phyloP scores from a whole-genome alignment of 2,797 vertebrate genomes.

The Pipistrellus pygmaeus region DNA sequence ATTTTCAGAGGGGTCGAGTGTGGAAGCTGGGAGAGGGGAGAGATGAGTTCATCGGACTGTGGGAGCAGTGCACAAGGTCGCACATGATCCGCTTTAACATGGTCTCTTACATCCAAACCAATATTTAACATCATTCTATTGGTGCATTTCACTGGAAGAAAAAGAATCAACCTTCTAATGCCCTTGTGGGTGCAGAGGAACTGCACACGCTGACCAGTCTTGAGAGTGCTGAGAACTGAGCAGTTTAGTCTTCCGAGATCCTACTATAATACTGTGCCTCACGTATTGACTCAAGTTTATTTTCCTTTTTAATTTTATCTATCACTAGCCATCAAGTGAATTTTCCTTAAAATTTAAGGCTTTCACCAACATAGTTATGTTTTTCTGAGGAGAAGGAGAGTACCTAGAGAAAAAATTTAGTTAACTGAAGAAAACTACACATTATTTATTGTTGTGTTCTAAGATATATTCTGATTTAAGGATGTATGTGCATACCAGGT shows the following conservation, averaged over 20 bases:
- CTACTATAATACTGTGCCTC: not conserved
- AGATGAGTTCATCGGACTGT: not conserved
- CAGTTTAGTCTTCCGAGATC: not conserved
- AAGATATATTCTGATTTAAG: not conserved
- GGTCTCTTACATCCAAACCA: not conserved
- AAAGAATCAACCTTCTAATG: not conserved
- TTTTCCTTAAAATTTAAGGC: not conserved
- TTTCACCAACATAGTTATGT: not conserved
- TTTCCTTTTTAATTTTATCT: not conserved
- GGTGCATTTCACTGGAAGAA: not conserved
- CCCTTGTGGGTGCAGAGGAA: not conserved
- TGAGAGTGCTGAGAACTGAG: not conserved
- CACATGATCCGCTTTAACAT: not conserved
- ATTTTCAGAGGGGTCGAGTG: conserved; percentile 51
- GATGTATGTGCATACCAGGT: no score
- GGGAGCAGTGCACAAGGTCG: conserved; percentile 20
- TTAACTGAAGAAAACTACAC: not conserved
- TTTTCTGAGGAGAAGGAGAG: not conserved
- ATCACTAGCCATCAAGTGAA: not conserved
- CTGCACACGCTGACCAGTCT: no score
- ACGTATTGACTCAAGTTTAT: not conserved
- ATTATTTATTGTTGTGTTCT: not conserved
- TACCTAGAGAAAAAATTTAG: not conserved
- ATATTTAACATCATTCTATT: not conserved
- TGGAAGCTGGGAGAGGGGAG: not conserved